Evolutionary conservation across 2,797 vertebrate species (phyloP).

Genomic region (Acrossocheilus wenchowensis): DNA sequence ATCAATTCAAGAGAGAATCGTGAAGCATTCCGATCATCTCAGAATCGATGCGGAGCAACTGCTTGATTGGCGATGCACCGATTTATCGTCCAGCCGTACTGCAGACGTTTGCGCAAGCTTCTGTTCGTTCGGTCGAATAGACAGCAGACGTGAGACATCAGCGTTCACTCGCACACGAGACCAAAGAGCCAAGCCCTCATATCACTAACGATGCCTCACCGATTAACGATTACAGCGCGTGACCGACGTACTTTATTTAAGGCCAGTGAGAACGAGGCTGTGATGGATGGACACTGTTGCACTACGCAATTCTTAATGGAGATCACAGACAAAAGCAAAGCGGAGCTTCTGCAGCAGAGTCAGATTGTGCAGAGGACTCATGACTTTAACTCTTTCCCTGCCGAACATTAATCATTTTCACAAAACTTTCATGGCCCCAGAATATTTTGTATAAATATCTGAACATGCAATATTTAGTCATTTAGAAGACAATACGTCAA

Average conservation of each 20-base stretch:
- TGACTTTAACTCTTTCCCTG: neutral
- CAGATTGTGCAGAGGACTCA: neutral
- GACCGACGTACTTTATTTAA: neutral
- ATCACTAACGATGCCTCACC: neutral
- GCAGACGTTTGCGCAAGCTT: neutral
- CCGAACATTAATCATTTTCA: neutral
- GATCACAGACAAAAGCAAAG: no score
- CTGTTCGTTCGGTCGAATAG: neutral
- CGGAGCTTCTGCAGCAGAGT: neutral
- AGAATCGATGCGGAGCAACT: no score
- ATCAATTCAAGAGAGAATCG: no score
- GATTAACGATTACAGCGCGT: neutral
- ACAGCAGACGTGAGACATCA: neutral
- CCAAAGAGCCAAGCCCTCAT: constrained; percentile 56
- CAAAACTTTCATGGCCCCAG: neutral
- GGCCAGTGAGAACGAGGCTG: neutral
- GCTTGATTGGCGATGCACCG: no score
- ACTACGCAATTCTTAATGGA: neutral
- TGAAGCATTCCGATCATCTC: no score
- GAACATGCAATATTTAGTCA: neutral
- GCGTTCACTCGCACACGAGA: constrained; percentile 23
- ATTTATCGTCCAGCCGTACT: no score
- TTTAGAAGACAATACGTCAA: neutral
- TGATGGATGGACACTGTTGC: neutral
- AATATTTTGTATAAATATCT: neutral